These are phyloP conservation scores for Trichoplax adhaerens DNA, from an alignment of 37 sponge, comb jelly and placozoan genomes.

Conservation along the genomic window DNA sequence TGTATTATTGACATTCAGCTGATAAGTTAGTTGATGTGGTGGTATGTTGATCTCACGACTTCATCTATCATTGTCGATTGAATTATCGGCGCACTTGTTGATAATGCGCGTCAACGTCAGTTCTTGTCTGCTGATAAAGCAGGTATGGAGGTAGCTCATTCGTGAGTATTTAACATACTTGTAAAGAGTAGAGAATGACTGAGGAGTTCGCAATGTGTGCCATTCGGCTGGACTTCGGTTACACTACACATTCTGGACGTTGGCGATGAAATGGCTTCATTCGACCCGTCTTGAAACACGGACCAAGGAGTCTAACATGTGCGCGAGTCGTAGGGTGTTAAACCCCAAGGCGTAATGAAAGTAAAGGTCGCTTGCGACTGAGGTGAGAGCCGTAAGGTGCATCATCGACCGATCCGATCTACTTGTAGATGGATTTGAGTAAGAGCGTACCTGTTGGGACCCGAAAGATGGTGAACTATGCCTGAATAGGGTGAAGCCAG, in stretches of 20 bases:
- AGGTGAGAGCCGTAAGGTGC: slow-evolving; percentile 26
- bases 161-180: slow-evolving; percentile 10
- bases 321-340: slow-evolving; percentile 55
- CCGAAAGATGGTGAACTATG: slow-evolving; percentile 43
- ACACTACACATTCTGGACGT: slow-evolving; percentile 14
- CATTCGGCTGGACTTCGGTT: slow-evolving; percentile 19
- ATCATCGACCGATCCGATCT: slow-evolving; percentile 17
- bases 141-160: slow-evolving; percentile 22
- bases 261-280: slow-evolving; percentile 21
- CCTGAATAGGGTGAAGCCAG: slow-evolving; percentile 47
- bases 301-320: slow-evolving; percentile 66
- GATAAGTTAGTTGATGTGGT: too few relatives aligned
- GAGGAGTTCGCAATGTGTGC: slow-evolving; percentile 7
- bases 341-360: too few relatives aligned
- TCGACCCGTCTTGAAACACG: slow-evolving; percentile 64
- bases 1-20: too few relatives aligned
- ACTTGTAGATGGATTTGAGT: slow-evolving; percentile 16
- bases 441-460: slow-evolving; percentile 39
- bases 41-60: slow-evolving; percentile 10
- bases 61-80: neutral
- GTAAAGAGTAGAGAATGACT: neutral
- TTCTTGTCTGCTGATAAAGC: slow-evolving; percentile 9
- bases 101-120: slow-evolving; percentile 12
- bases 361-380: too few relatives aligned
- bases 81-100: slow-evolving; percentile 15